These are phyloP conservation scores for Drosophila takahashii DNA, from an alignment of 1,140 invertebrate genomes.

Conservation along the genomic window DNA sequence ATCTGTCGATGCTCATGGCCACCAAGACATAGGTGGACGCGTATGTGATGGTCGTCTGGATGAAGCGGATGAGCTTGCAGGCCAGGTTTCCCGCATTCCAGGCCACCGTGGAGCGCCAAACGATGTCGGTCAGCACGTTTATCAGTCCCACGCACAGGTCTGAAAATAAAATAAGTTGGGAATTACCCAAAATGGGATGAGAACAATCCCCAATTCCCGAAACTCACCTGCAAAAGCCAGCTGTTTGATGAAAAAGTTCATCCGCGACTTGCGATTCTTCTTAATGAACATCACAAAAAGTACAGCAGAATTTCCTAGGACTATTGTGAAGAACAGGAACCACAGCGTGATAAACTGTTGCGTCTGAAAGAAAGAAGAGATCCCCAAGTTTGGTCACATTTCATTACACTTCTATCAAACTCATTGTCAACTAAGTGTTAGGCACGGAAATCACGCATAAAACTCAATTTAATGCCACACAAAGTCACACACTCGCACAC, in stretches of 20 bases:
- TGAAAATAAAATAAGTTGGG: slow-evolving; percentile 69
- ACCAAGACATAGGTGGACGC: slow-evolving; percentile 98
- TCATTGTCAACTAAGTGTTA: slow-evolving; percentile 78
- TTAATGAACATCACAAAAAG: slow-evolving; percentile 92
- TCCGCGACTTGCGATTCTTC: slow-evolving; percentile 94
- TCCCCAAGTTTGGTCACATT: slow-evolving; percentile 43
- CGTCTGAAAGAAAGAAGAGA: slow-evolving; percentile 88
- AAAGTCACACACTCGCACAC: slow-evolving; percentile 13
- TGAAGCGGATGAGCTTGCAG: slow-evolving; percentile 94
- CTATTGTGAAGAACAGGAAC: slow-evolving; percentile 94
- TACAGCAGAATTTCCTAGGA: slow-evolving; percentile 95
- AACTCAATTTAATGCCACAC: slow-evolving; percentile 72
- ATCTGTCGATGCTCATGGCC: slow-evolving; percentile 96
- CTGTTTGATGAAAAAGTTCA: slow-evolving; percentile 99
- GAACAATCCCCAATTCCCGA: neutral
- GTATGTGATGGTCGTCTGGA: slow-evolving; percentile 94
- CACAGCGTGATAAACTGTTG: slow-evolving; percentile 95
- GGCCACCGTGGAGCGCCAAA: slow-evolving; percentile 93
- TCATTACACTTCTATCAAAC: slow-evolving; percentile 63
- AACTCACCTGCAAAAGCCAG: slow-evolving; percentile 94
- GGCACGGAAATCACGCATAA: slow-evolving; percentile 75
- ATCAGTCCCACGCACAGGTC: slow-evolving; percentile 95
- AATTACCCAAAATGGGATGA: neutral
- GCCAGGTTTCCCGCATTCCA: slow-evolving; percentile 95
- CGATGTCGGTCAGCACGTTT: slow-evolving; percentile 94